phyloP scores from a whole-genome alignment of 1,140 invertebrate genomes.

The Uloborus diversus region DNA sequence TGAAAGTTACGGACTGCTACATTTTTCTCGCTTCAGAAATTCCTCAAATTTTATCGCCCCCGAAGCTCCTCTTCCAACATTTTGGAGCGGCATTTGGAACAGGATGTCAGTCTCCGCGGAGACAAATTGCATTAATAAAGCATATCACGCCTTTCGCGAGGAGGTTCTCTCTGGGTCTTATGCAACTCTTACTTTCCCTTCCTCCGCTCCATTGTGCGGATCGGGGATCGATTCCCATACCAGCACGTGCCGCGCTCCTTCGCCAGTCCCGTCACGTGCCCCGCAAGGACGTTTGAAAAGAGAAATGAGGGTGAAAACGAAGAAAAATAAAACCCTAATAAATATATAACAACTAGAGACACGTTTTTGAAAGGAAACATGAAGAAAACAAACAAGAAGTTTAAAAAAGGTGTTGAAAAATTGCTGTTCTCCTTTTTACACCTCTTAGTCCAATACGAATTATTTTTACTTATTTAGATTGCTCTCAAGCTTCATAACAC shows the following conservation, averaged over 20 bases:
- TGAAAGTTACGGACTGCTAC: too few species aligned
- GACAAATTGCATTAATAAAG: background rate
- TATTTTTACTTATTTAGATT: too few species aligned
- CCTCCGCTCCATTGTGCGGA: background rate
- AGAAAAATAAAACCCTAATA: background rate
- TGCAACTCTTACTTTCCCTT: background rate
- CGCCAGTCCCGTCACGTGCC: background rate
- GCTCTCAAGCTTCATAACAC: too few species aligned
- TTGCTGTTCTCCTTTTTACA: too few species aligned
- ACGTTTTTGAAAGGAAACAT: too few species aligned
- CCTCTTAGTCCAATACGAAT: too few species aligned
- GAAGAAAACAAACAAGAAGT: too few species aligned
- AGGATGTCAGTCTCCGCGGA: background rate
- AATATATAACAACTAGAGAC: too few species aligned
- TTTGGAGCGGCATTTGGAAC: background rate
- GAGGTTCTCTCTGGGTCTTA: background rate
- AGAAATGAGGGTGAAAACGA: background rate
- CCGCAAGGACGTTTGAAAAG: background rate
- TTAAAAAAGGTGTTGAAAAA: too few species aligned
- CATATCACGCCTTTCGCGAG: background rate
- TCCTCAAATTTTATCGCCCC: too few species aligned
- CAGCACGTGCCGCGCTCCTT: background rate
- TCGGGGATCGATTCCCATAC: background rate
- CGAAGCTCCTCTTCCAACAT: too few species aligned
- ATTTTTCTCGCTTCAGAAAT: too few species aligned